A percentile compares a stretch with the other conserved stretches of the same genome.
These are phyloP conservation scores for Lamellibrachia luymesi DNA, from an alignment of 1,140 invertebrate species.

Conservation along the genomic window DNA sequence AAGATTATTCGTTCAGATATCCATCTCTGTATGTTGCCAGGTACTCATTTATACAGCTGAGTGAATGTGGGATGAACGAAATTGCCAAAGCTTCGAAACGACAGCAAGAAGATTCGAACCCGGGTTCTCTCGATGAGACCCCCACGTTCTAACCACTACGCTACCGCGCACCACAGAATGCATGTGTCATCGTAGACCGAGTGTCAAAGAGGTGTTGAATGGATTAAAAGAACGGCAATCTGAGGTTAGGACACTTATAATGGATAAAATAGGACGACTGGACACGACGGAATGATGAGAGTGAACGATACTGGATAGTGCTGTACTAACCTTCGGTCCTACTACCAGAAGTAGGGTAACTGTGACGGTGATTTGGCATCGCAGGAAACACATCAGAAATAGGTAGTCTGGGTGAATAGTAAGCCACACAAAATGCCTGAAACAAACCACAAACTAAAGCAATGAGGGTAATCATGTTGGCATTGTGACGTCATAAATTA, in stretches of 20 bases:
- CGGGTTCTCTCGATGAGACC: no score
- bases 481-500: neutral
- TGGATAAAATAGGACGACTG: neutral
- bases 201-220: no score
- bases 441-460: conserved; percentile 28
- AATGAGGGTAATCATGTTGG: neutral
- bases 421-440: conserved; percentile 59
- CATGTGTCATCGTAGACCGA: no score
- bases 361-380: conserved; percentile 77
- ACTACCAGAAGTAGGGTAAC: conserved; percentile 69
- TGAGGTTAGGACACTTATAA: neutral
- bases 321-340: conserved; percentile 67
- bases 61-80: no score
- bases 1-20: no score
- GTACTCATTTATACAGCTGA: no score
- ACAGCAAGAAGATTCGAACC: no score
- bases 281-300: neutral
- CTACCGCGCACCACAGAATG: no score
- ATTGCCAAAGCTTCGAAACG: no score
- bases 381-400: conserved; percentile 68
- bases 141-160: no score
- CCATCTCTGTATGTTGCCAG: no score
- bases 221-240: neutral
- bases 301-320: neutral
- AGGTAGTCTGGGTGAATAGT: conserved; percentile 69